A percentile compares a stretch with the other conserved stretches of the same genome.
These are phyloP conservation scores for Acromyrmex heyeri DNA, from an alignment of 1,140 invertebrate species.

Conservation along the genomic window DNA sequence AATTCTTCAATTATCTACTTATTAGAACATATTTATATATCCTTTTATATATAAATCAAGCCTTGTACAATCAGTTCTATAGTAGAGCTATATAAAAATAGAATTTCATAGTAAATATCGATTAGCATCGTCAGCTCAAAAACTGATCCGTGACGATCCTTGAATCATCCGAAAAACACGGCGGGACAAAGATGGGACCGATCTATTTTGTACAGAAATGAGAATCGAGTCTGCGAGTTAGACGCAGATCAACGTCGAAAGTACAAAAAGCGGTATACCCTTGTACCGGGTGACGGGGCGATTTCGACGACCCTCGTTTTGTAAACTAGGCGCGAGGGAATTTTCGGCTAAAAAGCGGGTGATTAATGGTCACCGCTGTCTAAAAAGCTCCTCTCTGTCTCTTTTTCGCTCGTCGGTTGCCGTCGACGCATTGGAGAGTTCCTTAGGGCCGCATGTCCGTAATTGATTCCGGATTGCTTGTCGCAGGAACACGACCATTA, in stretches of 20 bases:
- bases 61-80: background rate
- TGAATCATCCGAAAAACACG: slow-evolving; percentile 24
- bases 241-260: slow-evolving; percentile 63
- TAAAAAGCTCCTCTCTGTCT: slow-evolving; percentile 74
- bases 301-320: slow-evolving; percentile 84
- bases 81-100: slow-evolving; percentile 10
- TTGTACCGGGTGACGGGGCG: slow-evolving; percentile 83
- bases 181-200: slow-evolving; percentile 38
- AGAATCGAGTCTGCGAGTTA: slow-evolving; percentile 61
- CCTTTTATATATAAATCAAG: background rate
- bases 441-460: slow-evolving; percentile 76
- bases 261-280: slow-evolving; percentile 79
- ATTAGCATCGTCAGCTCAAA: slow-evolving; percentile 25
- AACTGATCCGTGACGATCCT: slow-evolving; percentile 36
- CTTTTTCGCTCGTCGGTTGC: slow-evolving; percentile 51
- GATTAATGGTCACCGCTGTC: slow-evolving; percentile 84
- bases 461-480: slow-evolving; percentile 84
- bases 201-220: slow-evolving; percentile 60
- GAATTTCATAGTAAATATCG: slow-evolving; percentile 23
- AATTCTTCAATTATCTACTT: no score
- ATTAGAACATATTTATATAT: no score
- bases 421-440: slow-evolving; percentile 68
- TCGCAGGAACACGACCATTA: slow-evolving; percentile 69
- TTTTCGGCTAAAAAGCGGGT: slow-evolving; percentile 85
- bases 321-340: slow-evolving; percentile 86